Conservation (phyloP, 2,797 vertebrate species). For the Muscicapa striata region DNA sequence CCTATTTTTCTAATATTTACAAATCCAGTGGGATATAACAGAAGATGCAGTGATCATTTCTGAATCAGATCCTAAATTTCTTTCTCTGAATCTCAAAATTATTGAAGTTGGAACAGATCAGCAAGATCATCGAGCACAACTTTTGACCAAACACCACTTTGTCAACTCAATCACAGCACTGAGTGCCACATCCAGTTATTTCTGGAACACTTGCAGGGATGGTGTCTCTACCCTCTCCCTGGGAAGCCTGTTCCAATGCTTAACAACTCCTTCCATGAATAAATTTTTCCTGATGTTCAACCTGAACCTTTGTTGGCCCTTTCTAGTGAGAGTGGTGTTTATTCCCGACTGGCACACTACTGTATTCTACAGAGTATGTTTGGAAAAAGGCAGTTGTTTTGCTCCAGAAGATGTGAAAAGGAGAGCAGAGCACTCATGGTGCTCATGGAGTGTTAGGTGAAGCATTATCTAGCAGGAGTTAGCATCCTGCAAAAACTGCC, state of each 20-base stretch:
- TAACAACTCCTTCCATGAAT: neutral
- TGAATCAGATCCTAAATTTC: neutral
- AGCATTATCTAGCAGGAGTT: neutral
- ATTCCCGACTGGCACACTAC: neutral
- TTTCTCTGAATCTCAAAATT: neutral
- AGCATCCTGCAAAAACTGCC: neutral
- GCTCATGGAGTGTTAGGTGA: neutral
- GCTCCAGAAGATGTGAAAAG: neutral
- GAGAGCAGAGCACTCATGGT: neutral
- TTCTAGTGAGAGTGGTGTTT: neutral
- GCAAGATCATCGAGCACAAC: neutral
- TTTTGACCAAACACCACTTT: neutral
- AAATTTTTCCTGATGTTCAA: neutral
- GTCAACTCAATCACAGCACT: neutral
- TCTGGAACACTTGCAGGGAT: neutral
- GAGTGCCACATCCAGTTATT: neutral
- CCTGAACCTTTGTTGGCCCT: neutral
- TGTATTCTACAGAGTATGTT: neutral
- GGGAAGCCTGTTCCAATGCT: neutral
- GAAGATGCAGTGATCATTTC: neutral
- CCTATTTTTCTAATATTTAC: neutral
- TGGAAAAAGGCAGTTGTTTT: neutral
- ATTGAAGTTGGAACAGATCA: neutral
- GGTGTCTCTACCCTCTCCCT: neutral
- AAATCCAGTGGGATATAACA: neutral